Evolutionary conservation across 30 jellyfish, hydroid and myxozoan species (phyloP).

Genomic region (Turritopsis dohrnii): DNA sequence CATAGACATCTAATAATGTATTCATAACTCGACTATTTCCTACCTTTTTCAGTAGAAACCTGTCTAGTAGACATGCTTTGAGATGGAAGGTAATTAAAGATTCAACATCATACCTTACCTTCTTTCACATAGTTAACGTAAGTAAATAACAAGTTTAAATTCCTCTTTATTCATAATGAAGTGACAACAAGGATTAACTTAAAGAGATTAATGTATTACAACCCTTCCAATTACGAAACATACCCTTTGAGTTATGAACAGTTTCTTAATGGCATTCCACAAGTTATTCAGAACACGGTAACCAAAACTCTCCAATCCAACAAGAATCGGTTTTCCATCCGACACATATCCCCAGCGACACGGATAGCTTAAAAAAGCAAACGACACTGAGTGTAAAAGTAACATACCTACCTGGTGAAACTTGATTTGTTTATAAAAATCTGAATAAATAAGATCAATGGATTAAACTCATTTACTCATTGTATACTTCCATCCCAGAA

Average conservation of each 20-base stretch:
- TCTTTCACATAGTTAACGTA: no score
- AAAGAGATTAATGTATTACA: background rate
- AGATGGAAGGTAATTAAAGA: no score
- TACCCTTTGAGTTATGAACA: background rate
- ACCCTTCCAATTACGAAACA: background rate
- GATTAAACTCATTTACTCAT: slow-evolving; percentile 52
- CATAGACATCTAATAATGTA: no score
- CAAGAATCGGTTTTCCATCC: slow-evolving; percentile 64
- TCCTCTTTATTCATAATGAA: no score
- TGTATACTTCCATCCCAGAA: slow-evolving; percentile 49
- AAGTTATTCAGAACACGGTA: slow-evolving; percentile 56
- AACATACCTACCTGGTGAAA: background rate
- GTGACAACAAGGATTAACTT: background rate
- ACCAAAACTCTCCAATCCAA: slow-evolving; percentile 74
- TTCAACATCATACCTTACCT: no score
- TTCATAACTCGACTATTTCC: no score
- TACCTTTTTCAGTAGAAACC: no score
- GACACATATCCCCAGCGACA: slow-evolving; percentile 77
- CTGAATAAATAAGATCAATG: no score
- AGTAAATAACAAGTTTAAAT: no score
- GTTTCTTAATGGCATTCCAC: slow-evolving; percentile 70
- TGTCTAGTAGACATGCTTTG: no score
- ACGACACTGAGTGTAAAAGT: no score
- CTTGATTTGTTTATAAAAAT: background rate
- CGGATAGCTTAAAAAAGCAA: no score